Base-by-base conservation (phyloP, 2,797 vertebrate genomes). In the Cebuella pygmaea region DNA sequence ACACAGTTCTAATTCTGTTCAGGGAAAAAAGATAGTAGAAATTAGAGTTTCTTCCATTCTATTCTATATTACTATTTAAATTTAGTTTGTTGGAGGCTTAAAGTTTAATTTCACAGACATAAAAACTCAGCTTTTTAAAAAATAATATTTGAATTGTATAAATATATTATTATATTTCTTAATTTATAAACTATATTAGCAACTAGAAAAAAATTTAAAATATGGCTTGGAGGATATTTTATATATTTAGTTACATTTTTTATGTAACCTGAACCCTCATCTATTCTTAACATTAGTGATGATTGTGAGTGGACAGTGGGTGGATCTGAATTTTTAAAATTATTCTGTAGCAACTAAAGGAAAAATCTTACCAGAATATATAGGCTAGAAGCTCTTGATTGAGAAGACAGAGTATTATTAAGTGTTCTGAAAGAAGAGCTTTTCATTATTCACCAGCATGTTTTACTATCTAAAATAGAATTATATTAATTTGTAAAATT, bases 381-480 rank as follows among this genome's bases (percentile, higher is more conserved):
- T 5, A 41, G 48, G 6, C 11, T 52, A 46, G 61, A 93, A 44
- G 33, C 9, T 80, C 12, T 89, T 89, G 82, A 11, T 50, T 39
- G 75, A 84, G 72, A 57, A 3, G 36, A 6, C 7, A 76, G n/a
- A 81, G 61, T 64, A 52, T 74, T 87, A 44, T 86, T 55, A 90
- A 82, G 4, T 1, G 22, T 93, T 70, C 36, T 8, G 61, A 61
- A 93, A 57, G 33, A 85, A 79, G 46, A 85, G 20, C 27, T 88
- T 93, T 90, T 88, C 14, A n/a, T 4, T 85, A 90, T 22, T 94
- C 15, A 64, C 17, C 9, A 75, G n/a, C 15, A 84, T 4, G 7
- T 75, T 87, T 95, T 93, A 59, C 48, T 83, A 76, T 83, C 39
- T 93, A 61, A 89, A 93, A 87, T 70, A 90, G 36, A 74, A 87